Evolutionary conservation across 2,797 vertebrate species (phyloP), one percentile per base, ranked within the genome.

Genomic region (Falco concolor): DNA sequence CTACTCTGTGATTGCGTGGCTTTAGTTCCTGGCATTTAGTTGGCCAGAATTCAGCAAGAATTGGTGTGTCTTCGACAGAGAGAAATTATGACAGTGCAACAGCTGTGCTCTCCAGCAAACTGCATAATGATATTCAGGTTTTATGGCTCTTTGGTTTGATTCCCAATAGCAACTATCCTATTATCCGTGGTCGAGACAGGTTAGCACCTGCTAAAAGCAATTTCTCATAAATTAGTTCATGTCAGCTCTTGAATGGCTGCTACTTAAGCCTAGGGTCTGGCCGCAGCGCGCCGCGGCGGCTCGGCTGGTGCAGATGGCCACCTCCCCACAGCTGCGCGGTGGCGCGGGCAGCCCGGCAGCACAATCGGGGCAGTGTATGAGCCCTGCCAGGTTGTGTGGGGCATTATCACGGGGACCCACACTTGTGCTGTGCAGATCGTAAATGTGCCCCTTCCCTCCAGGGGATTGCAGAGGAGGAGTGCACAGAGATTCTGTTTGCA

Each of bases 201-300:
- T 97, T 98, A 97, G 95, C 98, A 98, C 98, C 98, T 98, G 98
- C 97, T 98, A 91, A 74, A 96, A 97, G 96, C 96, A 93, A 93
- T 97, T 97, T 96, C 96, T 96, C 97, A 97, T 98, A 97, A 97
- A 98, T 98, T 92, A 97, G 88, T 52, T 93, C 23, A n/a, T 95
- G 97, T 97, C 97, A 97, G 96, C 91, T 81, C 70, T 52, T 63
- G 95, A 92, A 93, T n/a, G 91, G 90, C 95, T 90, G 95, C 83
- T 40, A 13, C 82, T 47, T 36, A 82, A 32, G 92, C 84, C 49
- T 7, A 49, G 95, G 95, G 76, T 67, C 96, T 95, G 95, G 83
- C 76, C 2, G 10, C 54, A 22, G 52, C 42, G 25, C 6, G 18
- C 86, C 32, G 15, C 54, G 4, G 95, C 8, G 12, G 36, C 81